A percentile compares a stretch with the other conserved stretches of the same genome.
phyloP scores from a whole-genome alignment of 2,797 vertebrate genomes.

The Triplophysa bombifrons region DNA sequence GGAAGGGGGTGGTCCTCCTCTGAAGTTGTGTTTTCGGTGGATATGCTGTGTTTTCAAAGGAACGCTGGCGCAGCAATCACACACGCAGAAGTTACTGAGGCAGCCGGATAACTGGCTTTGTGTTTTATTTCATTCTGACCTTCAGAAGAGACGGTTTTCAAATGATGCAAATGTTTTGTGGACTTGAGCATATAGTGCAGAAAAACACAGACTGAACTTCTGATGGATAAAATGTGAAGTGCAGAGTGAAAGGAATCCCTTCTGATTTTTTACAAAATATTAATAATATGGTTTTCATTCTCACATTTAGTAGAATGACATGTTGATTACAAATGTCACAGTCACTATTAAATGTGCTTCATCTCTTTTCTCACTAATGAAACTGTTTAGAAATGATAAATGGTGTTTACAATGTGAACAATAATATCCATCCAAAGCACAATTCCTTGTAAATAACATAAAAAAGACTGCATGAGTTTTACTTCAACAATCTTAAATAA shows the following conservation, averaged over 20 bases:
- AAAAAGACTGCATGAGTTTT: too few species aligned
- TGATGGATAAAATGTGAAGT: not conserved
- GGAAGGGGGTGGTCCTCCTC: conserved; percentile 43
- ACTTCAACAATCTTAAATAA: too few species aligned
- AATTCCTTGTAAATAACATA: too few species aligned
- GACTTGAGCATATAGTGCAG: conserved; percentile 4
- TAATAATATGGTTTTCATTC: too few species aligned
- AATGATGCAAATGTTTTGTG: conserved; percentile 6
- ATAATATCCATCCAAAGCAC: too few species aligned
- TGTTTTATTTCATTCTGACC: not conserved
- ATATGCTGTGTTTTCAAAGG: conserved; percentile 58
- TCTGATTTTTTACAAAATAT: not conserved
- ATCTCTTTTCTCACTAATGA: too few species aligned
- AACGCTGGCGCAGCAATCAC: conserved; percentile 27
- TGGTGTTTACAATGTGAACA: too few species aligned
- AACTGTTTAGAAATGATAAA: too few species aligned
- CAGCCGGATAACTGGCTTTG: conserved; percentile 4
- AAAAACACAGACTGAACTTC: not conserved
- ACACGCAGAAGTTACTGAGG: conserved; percentile 57
- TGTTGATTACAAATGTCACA: too few species aligned
- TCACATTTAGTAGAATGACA: too few species aligned
- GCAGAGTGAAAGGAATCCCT: not conserved
- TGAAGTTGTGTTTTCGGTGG: conserved; percentile 50
- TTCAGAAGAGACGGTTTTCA: conserved; percentile 3
- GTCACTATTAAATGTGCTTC: too few species aligned